phyloP scores from a whole-genome alignment of 2,888 invertebrate species.

The Villa cingulata region DNA sequence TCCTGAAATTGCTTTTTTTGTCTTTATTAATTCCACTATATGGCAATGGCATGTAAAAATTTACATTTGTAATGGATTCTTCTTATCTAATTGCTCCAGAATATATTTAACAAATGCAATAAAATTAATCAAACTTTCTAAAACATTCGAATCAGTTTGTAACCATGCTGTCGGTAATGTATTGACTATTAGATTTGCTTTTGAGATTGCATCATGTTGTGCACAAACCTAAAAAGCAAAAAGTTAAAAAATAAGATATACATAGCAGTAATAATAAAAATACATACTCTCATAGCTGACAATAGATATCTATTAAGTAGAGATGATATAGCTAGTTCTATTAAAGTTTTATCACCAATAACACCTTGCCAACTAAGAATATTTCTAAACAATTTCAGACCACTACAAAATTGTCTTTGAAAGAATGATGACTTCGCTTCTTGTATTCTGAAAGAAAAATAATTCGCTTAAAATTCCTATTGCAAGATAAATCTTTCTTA shows the following conservation, averaged over 20 bases:
- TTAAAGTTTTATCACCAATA: conserved; percentile 53
- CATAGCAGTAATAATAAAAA: too few species aligned
- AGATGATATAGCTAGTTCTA: conserved; percentile 61
- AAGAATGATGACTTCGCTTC: conserved; percentile 58
- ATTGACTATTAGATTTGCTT: conserved; percentile 42
- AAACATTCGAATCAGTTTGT: conserved; percentile 39
- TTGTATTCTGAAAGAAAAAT: conserved; percentile 35
- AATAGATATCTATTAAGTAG: conserved; percentile 63
- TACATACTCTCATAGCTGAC: conserved; percentile 40
- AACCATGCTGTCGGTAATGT: conserved; percentile 52
- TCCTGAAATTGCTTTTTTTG: too few species aligned
- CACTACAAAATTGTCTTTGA: conserved; percentile 71
- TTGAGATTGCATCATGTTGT: conserved; percentile 38
- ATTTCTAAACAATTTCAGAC: conserved; percentile 64
- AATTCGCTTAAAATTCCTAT: not conserved
- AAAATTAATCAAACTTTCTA: conserved; percentile 45
- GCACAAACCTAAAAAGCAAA: conserved; percentile 23
- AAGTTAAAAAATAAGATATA: too few species aligned
- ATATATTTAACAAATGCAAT: conserved; percentile 42
- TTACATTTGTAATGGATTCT: conserved; percentile 44
- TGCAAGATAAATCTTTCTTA: conserved; percentile 38
- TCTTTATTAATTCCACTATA: too few species aligned
- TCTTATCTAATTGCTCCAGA: conserved; percentile 45
- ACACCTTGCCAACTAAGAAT: conserved; percentile 69
- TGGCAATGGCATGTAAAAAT: too few species aligned